Evolutionary conservation across 2,113 vertebrate genomes (phyloP).

Genomic region (Scalopus aquaticus): DNA sequence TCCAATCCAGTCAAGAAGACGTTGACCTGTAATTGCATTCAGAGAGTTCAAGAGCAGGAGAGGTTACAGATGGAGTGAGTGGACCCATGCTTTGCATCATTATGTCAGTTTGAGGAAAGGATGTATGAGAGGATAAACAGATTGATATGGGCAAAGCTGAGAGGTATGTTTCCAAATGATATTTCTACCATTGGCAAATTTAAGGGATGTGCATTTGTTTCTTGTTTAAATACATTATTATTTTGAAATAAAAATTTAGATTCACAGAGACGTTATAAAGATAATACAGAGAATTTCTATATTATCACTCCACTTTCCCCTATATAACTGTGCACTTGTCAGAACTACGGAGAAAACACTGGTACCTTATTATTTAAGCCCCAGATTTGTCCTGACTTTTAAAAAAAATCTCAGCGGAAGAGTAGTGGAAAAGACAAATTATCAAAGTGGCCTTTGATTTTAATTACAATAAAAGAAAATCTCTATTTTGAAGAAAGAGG

Average conservation of each 20-base stretch:
- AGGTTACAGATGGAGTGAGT: constrained; percentile 57
- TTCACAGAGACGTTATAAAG: neutral
- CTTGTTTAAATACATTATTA: neutral
- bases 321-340: too few relatives aligned
- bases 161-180: neutral
- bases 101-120: neutral
- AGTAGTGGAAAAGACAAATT: neutral
- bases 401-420: neutral
- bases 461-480: neutral
- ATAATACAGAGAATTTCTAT: neutral
- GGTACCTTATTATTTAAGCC: neutral
- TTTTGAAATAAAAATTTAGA: neutral
- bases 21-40: constrained; percentile 80
- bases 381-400: neutral
- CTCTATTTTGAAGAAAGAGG: neutral
- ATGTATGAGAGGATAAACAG: neutral
- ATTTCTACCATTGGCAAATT: neutral
- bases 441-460: neutral
- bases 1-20: constrained; percentile 71
- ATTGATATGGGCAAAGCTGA: neutral
- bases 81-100: neutral
- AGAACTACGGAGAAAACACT: too few relatives aligned
- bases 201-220: neutral
- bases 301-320: too few relatives aligned
- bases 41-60: constrained; percentile 69